These are phyloP conservation scores for Lepus oiostolus DNA, from an alignment of 2,797 vertebrate species.

Conservation along the genomic window DNA sequence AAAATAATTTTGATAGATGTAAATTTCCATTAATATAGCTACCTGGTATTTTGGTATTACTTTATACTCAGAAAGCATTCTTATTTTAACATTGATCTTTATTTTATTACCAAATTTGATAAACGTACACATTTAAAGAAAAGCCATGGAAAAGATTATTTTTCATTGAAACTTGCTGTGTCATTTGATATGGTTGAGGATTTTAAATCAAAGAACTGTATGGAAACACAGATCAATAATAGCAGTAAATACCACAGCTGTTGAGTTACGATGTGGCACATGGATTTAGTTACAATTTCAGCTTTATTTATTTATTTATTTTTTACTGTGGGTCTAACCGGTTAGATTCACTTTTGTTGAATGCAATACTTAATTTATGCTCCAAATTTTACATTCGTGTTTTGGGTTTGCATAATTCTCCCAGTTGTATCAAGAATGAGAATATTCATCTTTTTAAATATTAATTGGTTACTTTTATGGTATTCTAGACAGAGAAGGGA, in stretches of 20 bases:
- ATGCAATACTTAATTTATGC: constrained; percentile 42
- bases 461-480: not conserved
- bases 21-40: constrained; percentile 32
- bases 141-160: not conserved
- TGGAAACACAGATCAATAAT: not conserved
- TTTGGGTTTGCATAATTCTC: constrained; percentile 58
- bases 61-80: constrained; percentile 60
- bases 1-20: not conserved
- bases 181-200: not conserved
- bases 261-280: not conserved
- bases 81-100: constrained; percentile 40
- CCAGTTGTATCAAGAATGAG: not conserved
- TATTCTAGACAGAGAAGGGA: not conserved
- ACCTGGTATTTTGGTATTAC: constrained; percentile 9
- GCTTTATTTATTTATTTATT: not conserved
- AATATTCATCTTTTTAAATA: constrained; percentile 38
- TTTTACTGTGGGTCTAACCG: constrained; percentile 39
- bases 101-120: constrained; percentile 56
- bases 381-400: constrained; percentile 56
- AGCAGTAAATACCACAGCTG: not conserved
- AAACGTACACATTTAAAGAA: constrained; percentile 37
- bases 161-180: constrained; percentile 3
- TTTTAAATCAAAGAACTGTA: constrained; percentile 33
- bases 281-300: constrained; percentile 67
- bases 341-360: constrained; percentile 69